Evolutionary conservation across 2,797 vertebrate genomes (phyloP).

Genomic region (Apogon hyalosoma): DNA sequence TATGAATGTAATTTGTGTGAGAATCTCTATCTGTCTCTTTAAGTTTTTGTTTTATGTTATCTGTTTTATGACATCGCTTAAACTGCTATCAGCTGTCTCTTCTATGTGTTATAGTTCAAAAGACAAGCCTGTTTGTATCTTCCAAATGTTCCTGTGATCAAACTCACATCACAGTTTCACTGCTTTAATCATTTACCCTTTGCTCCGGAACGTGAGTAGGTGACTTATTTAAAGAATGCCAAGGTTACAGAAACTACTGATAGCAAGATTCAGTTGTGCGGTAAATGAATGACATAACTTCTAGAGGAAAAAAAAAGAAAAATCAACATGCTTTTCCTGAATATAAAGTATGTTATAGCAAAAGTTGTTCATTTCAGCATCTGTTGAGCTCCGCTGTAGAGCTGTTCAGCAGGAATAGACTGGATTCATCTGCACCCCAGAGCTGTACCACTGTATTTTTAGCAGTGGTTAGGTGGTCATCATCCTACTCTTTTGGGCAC

Average conservation of each 20-base stretch:
- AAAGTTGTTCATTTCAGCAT: conserved; percentile 7
- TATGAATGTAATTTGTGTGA: background rate
- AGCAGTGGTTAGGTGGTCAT: conserved; percentile 56
- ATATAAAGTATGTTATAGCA: background rate
- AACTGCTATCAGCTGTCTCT: background rate
- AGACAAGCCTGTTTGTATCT: background rate
- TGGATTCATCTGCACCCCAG: conserved; percentile 14
- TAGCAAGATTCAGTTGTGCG: conserved; percentile 6
- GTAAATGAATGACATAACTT: background rate
- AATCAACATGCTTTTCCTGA: background rate
- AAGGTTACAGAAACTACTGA: conserved; percentile 53
- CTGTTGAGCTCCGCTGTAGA: conserved; percentile 14
- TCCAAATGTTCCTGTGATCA: background rate
- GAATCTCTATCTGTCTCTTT: background rate
- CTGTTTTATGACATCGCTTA: background rate
- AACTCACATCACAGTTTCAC: conserved; percentile 2
- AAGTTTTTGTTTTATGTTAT: background rate
- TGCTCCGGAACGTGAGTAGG: conserved; percentile 52
- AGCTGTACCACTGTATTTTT: conserved; percentile 63
- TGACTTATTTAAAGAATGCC: conserved; percentile 65
- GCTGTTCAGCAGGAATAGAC: conserved; percentile 5
- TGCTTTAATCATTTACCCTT: conserved; percentile 48
- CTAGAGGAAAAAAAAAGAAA: background rate
- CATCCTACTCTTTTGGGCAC: conserved; percentile 56
- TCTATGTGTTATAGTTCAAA: background rate